Evolutionary conservation across 2,888 invertebrate species (phyloP), one percentile per base, ranked within the genome.

Genomic region (Napeogenes inachia): DNA sequence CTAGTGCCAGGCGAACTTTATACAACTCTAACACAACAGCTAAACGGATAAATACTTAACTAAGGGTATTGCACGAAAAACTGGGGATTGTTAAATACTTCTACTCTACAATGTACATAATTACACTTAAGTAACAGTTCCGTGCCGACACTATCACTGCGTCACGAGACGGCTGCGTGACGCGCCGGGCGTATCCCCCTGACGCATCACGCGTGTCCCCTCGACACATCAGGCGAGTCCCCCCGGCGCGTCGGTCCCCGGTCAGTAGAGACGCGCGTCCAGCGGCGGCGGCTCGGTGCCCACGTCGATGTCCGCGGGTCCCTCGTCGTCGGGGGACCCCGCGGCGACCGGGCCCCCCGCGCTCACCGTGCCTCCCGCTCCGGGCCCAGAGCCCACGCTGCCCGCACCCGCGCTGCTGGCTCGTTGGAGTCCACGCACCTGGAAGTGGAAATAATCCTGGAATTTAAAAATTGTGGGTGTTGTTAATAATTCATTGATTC

Each of bases 1-100:
- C 55, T 62, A 70, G 69, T 69, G 73, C 73, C 63, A 65, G 70
- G 73, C 74, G 73, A 77, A 78, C 77, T 87, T 85, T 87, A 81
- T 85, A 87, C 85, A 89, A 75, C 73, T 71, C 85, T 82, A 84
- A 82, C 80, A 82, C 80, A 77, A 77, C 72, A 75, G 74, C 87
- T 89, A 88, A 82, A 77, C 73, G 82, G 80, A 88, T 89, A 89
- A 89, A 89, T 89, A 89, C 87, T 88, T 87, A 89, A 89, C 82
- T 87, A 87, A 83, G 79, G 79, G 86, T 89, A 89, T 89, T 89
- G 89, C 89, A 89, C 89, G 85, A 86, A 83, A 87, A 83, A 75
- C 75, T 77, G 80, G 78, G 80, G 66, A 62, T 60, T 74, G 70
- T 80, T 79, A 80, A 80, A 81, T 81, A 81, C 70, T 69, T 56